phyloP scores from a whole-genome alignment of 2,797 vertebrate genomes.

The Gymnoscopelus braueri region DNA sequence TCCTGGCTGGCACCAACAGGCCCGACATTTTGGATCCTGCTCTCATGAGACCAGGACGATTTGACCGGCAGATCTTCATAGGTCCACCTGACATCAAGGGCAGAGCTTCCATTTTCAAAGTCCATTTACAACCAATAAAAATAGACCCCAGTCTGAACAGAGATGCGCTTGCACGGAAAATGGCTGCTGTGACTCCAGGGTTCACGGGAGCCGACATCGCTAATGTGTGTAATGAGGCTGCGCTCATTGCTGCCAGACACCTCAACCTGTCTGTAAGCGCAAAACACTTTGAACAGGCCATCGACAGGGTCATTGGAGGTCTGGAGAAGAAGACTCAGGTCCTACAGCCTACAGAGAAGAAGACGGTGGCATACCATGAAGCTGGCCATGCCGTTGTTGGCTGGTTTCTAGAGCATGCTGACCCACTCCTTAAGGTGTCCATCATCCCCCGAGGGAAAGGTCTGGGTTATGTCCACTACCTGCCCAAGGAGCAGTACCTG shows the following conservation, averaged over 20 bases:
- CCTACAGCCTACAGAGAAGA: slow-evolving; percentile 82
- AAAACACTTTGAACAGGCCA: slow-evolving; percentile 84
- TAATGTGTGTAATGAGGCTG: slow-evolving; percentile 84
- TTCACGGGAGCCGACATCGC: slow-evolving; percentile 84
- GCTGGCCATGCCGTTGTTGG: slow-evolving; percentile 82
- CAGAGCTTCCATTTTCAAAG: slow-evolving; percentile 85
- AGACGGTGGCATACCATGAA: slow-evolving; percentile 81
- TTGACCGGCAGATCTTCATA: slow-evolving; percentile 33
- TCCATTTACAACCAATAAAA: slow-evolving; percentile 83
- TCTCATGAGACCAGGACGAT: too few relatives aligned
- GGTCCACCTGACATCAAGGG: slow-evolving; percentile 87
- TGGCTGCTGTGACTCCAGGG: slow-evolving; percentile 75
- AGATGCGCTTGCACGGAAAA: slow-evolving; percentile 77
- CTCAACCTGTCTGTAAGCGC: slow-evolving; percentile 62
- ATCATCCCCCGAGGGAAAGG: too few relatives aligned
- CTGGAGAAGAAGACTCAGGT: slow-evolving; percentile 87
- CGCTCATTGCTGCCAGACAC: slow-evolving; percentile 81
- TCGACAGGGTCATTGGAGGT: slow-evolving; percentile 79
- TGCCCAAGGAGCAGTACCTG: too few relatives aligned
- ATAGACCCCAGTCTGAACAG: slow-evolving; percentile 69
- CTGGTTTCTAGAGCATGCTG: slow-evolving; percentile 84
- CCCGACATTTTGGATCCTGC: too few relatives aligned
- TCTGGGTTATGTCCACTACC: too few relatives aligned
- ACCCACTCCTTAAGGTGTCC: slow-evolving; percentile 84
- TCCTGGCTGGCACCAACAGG: too few relatives aligned